Conservation (phyloP, 2,888 invertebrate genomes). For the Xestia xanthographa region DNA sequence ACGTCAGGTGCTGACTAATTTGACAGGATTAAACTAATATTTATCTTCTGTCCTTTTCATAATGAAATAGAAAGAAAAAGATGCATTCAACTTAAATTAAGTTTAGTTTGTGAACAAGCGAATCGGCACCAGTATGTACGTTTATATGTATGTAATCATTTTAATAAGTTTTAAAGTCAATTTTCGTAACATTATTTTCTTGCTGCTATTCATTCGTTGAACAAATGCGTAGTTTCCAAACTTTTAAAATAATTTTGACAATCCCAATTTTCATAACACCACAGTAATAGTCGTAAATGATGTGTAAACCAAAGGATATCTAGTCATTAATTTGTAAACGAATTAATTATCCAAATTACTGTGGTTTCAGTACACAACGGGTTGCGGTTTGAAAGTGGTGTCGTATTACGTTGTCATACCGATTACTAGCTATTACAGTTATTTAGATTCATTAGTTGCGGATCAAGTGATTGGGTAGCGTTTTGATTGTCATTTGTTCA, state of each 20-base stretch:
- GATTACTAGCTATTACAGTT: constrained; percentile 37
- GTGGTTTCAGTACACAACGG: constrained; percentile 32
- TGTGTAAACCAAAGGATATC: constrained; percentile 8
- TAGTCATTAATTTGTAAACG: constrained; percentile 43
- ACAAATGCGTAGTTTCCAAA: background rate
- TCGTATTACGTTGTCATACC: constrained; percentile 46
- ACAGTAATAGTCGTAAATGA: background rate
- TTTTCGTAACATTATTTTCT: too few relatives aligned
- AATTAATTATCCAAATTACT: constrained; percentile 56
- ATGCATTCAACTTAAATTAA: too few relatives aligned
- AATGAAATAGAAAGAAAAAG: too few relatives aligned
- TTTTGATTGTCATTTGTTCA: constrained; percentile 39
- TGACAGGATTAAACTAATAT: too few relatives aligned
- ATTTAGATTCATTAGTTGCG: constrained; percentile 48
- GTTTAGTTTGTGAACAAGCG: too few relatives aligned
- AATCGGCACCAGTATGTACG: too few relatives aligned
- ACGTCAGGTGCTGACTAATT: too few relatives aligned
- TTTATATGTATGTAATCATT: too few relatives aligned
- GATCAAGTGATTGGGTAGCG: constrained; percentile 26
- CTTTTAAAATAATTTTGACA: background rate
- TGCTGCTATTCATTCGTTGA: background rate
- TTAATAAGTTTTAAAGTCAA: too few relatives aligned
- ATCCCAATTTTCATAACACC: background rate
- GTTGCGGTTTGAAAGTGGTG: constrained; percentile 49
- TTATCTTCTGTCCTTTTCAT: too few relatives aligned